These are phyloP conservation scores for Dryas iulia DNA, from an alignment of 1,140 invertebrate genomes.

Conservation along the genomic window DNA sequence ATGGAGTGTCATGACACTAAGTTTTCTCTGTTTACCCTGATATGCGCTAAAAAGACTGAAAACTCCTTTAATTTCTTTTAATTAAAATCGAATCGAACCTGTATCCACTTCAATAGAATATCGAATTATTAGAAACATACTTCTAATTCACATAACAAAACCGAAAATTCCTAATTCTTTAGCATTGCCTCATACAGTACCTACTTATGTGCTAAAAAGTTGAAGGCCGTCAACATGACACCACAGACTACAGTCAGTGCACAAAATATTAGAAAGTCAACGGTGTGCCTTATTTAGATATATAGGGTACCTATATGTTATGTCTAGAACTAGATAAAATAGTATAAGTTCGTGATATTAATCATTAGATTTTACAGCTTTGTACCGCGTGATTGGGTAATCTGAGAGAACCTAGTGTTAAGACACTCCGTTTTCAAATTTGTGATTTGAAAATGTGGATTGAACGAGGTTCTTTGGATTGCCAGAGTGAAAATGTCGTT, in stretches of 20 bases:
- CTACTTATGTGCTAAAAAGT: constrained; percentile 4
- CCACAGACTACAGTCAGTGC: background rate
- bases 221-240: constrained; percentile 14
- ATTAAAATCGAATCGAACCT: too few relatives aligned
- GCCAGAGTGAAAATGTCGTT: too few relatives aligned
- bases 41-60: too few relatives aligned
- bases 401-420: too few relatives aligned
- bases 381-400: too few relatives aligned
- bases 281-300: background rate
- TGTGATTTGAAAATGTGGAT: too few relatives aligned
- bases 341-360: background rate
- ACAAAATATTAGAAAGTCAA: constrained; percentile 24
- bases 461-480: too few relatives aligned
- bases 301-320: background rate
- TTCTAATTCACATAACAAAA: background rate
- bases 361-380: too few relatives aligned
- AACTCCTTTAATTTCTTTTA: too few relatives aligned
- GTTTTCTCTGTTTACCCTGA: too few relatives aligned
- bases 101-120: background rate
- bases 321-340: background rate
- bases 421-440: too few relatives aligned
- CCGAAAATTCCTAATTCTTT: background rate
- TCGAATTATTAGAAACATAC: background rate
- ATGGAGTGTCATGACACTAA: too few relatives aligned
- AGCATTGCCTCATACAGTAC: constrained; percentile 12